Conservation (phyloP, 2,797 vertebrate genomes). For the Pseudomugil gertrudae region DNA sequence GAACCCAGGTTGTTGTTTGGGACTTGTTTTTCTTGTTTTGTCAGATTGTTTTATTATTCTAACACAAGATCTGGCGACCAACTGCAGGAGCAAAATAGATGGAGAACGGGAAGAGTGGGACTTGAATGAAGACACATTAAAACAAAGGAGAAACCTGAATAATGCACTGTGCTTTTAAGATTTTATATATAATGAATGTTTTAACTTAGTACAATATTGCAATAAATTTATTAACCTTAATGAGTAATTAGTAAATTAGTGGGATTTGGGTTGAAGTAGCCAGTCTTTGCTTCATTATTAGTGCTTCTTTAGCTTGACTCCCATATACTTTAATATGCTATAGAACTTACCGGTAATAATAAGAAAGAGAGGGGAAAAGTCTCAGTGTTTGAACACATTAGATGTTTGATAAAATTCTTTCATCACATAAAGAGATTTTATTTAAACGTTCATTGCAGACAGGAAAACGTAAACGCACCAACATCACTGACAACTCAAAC, state of each 20-base stretch:
- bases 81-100: neutral
- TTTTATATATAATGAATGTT: neutral
- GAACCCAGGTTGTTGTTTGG: neutral
- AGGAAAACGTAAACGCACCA: neutral
- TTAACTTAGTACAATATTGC: neutral
- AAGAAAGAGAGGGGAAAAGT: neutral
- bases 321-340: no score
- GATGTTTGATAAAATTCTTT: slow-evolving; percentile 1
- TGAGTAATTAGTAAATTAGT: no score
- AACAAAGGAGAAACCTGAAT: neutral
- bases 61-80: neutral
- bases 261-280: neutral
- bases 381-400: neutral
- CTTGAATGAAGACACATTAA: neutral
- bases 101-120: neutral
- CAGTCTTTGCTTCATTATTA: neutral
- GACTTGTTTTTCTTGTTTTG: neutral
- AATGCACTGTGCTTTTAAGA: neutral
- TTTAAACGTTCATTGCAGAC: neutral
- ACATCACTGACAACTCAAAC: slow-evolving; percentile 1
- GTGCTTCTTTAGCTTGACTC: neutral
- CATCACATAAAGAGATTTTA: slow-evolving; percentile 12
- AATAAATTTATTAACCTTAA: neutral
- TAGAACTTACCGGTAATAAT: no score
- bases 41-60: no score